Conservation (phyloP, 2,797 vertebrate genomes). For the Phalloptychus januarius region DNA sequence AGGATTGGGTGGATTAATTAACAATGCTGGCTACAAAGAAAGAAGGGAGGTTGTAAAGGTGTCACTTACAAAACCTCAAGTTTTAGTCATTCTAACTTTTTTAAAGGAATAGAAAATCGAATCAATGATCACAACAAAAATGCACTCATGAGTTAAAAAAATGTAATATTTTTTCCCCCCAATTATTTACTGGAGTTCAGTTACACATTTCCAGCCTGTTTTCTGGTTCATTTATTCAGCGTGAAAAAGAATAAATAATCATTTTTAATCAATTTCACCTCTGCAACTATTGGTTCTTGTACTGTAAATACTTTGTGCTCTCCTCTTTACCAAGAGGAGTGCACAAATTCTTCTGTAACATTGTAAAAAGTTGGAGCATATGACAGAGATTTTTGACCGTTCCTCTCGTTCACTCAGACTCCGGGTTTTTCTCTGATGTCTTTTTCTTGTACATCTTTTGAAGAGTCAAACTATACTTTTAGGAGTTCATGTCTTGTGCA, state of each 20-base stretch:
- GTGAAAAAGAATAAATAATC: background rate
- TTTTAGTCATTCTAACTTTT: constrained; percentile 14
- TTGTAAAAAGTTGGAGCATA: background rate
- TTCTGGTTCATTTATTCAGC: background rate
- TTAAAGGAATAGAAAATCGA: constrained; percentile 32
- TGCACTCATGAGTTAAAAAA: background rate
- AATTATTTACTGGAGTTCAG: background rate
- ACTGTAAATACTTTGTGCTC: background rate
- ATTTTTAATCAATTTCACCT: background rate
- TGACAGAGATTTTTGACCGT: background rate
- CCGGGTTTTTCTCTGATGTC: background rate
- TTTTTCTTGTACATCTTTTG: background rate
- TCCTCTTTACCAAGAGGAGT: no score
- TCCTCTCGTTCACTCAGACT: background rate
- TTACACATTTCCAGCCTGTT: background rate
- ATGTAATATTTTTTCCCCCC: fast-evolving
- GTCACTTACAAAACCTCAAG: constrained; percentile 22
- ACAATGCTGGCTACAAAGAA: constrained; percentile 24
- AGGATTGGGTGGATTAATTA: constrained; percentile 34
- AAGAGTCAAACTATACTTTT: background rate
- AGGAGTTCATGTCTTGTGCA: background rate
- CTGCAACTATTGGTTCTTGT: background rate
- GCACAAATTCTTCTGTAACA: background rate
- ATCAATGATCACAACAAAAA: constrained; percentile 18
- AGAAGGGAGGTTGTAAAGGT: background rate